Base-by-base conservation (phyloP, 2,797 vertebrate genomes). In the Gallinago solitaria region DNA sequence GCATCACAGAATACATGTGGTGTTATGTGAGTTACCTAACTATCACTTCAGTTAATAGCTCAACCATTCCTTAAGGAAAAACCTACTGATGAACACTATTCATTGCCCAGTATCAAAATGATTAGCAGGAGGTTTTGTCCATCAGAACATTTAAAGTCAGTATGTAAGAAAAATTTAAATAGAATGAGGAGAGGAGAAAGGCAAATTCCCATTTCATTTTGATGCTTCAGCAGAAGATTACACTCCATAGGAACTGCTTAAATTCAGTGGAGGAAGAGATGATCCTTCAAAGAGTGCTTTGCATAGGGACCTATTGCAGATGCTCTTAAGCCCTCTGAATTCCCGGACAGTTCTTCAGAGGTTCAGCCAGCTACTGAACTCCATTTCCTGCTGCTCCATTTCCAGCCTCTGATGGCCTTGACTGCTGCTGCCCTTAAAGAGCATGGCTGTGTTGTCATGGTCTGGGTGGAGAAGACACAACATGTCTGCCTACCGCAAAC, bases 61-160 rank as follows among this genome's bases (percentile, higher is more conserved):
- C 24, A 74, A 61, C 16, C 4, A 76, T 63, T 94, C 33, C 69
- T 83, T n/a, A 64, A 60, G 45, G 60, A 83, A 96, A 87, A 92
- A 30, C 13, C 24, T 71, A 5, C 30, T 56, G 45, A 83, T 39
- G 69, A 71, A 25, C 21, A 28, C 20, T 56, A 23, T 48, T 33
- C 87, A 60, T 50, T 53, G 25, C 23, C 30, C 35, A 37, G 32
- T 16, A 74, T 60, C 30, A 71, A 75, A 77, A 6, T 53, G 47
- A 90, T 71, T 59, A 88, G 17, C n/a, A 69, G 30, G 75, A 54
- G 8, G 4, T 3, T 74, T 85, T 65, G 32, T 73, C 13, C 9
- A 18, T 47, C 20, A 54, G 14, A 53, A 60, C 4, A 19, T 32
- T 74, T 20, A 23, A 77, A 64, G 5, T 30, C 20, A 89, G 33